A percentile compares a stretch with the other conserved stretches of the same genome.
phyloP scores from a whole-genome alignment of 2,888 invertebrate genomes.

The Tipula lateralis region DNA sequence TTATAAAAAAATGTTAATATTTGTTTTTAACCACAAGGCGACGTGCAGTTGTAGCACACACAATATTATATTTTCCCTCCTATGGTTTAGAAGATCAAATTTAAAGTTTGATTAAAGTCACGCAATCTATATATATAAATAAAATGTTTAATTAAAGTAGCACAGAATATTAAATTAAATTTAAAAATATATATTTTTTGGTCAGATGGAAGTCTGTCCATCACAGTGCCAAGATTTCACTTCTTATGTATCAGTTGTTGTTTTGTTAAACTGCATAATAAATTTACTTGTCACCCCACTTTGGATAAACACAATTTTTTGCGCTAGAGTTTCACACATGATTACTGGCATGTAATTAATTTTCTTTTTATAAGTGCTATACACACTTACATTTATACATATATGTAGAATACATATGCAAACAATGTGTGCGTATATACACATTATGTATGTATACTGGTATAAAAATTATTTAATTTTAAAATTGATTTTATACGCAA shows the following conservation, averaged over 20 bases:
- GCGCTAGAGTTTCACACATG: background rate
- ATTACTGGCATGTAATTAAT: slow-evolving; percentile 19
- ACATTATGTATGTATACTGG: background rate
- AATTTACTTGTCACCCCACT: slow-evolving; percentile 19
- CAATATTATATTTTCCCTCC: background rate
- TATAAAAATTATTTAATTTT: slow-evolving; percentile 13
- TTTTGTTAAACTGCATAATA: background rate
- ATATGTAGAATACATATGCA: background rate
- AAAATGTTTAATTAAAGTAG: background rate
- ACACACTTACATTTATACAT: too few species aligned
- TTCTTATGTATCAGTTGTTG: background rate
- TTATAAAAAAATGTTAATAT: background rate
- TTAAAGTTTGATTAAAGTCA: background rate
- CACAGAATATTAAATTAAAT: slow-evolving; percentile 19
- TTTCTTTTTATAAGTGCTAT: background rate
- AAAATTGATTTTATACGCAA: slow-evolving; percentile 6
- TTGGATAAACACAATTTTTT: background rate
- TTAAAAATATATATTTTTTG: background rate
- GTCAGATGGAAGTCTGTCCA: background rate
- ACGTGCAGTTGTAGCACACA: background rate
- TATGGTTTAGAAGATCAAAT: background rate
- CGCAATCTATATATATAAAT: background rate
- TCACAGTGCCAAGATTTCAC: background rate
- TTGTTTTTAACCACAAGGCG: background rate
- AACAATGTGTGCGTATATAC: background rate